Percentiles rank a stretch among this genome's conserved stretches.
phyloP scores from a whole-genome alignment of 2,888 invertebrate genomes.

The Drosophila flavopinicola region DNA sequence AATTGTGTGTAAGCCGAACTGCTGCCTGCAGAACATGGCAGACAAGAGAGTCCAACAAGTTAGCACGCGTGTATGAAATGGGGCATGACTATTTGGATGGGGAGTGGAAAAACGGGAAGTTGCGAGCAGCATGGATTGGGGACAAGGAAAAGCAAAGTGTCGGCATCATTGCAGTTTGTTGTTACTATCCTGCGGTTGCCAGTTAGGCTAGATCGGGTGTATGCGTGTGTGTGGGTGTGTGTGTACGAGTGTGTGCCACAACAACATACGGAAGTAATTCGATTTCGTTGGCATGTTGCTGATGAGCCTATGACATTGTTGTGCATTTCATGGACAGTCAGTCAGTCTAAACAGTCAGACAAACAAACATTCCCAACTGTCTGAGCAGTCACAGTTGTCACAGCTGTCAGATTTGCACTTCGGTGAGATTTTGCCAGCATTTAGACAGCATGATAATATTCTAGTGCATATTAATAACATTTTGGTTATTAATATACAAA shows the following conservation, averaged over 20 bases:
- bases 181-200: slow-evolving; percentile 47
- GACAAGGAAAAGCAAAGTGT: slow-evolving; percentile 60
- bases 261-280: slow-evolving; percentile 75
- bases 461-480: slow-evolving; percentile 52
- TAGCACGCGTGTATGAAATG: slow-evolving; percentile 41
- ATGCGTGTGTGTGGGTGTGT: neutral
- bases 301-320: slow-evolving; percentile 66
- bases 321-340: slow-evolving; percentile 36
- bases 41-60: slow-evolving; percentile 69
- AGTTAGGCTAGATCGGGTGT: slow-evolving; percentile 32
- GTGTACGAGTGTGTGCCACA: slow-evolving; percentile 19
- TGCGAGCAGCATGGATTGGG: too few species aligned
- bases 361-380: slow-evolving; percentile 36
- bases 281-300: slow-evolving; percentile 66
- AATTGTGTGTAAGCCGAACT: slow-evolving; percentile 77
- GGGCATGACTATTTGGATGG: slow-evolving; percentile 36
- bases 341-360: slow-evolving; percentile 47
- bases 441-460: slow-evolving; percentile 31
- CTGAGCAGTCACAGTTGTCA: slow-evolving; percentile 42
- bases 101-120: slow-evolving; percentile 51
- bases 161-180: slow-evolving; percentile 45
- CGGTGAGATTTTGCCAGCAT: neutral
- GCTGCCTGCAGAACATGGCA: slow-evolving; percentile 62
- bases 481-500: slow-evolving; percentile 32
- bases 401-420: slow-evolving; percentile 41